Evolutionary conservation across 53 echinoderm and acorn worm species (phyloP), one percentile per base, ranked within the genome.

Genomic region (Astropecten irregularis): DNA sequence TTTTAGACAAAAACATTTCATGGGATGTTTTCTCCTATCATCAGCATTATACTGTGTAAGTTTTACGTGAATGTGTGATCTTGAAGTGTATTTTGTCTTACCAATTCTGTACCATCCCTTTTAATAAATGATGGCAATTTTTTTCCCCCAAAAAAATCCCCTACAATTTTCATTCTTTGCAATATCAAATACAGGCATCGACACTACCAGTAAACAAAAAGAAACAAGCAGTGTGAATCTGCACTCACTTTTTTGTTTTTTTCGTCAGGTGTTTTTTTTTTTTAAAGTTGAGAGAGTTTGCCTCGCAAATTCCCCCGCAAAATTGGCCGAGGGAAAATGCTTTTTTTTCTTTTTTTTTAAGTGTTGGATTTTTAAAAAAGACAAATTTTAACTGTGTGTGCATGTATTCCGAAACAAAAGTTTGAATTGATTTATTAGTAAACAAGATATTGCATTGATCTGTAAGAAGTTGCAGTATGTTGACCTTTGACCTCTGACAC

Each of bases 261-360:
- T 83, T 33, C 26, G 18, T 49, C 61, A 55, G 34, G n/a, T 16
- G 13, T 63, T 82, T 81, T 81, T 64, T 21, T 69, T 84, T 68
- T 76, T 69, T 69, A 51, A 15, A 71, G 63, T 85, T 85, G 86
- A 85, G 86, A 62, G 86, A 85, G 66, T 85, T 85, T 85, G 86
- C 86, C 76, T 85, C 76, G 86, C 86, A 85, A 3, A 61, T 61
- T 79, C 62, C 79, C 62, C 79, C 56, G 14, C 21, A 56, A 28
- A 19, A 46, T n/a, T 57, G 3, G 61, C 16, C 50, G 35, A 11
- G 79, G 79, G 62, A 79, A 79, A 62, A 33, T 19, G 62, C 31
- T 32, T 62, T 33, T 66, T 66, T 42, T 42, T 42, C 11, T 42
- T 42, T 28, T 39, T 62, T 15, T 8, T 20, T 4, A 21, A 54